phyloP scores from a whole-genome alignment of 2,113 vertebrate species.

The Lepidothrix coronata region DNA sequence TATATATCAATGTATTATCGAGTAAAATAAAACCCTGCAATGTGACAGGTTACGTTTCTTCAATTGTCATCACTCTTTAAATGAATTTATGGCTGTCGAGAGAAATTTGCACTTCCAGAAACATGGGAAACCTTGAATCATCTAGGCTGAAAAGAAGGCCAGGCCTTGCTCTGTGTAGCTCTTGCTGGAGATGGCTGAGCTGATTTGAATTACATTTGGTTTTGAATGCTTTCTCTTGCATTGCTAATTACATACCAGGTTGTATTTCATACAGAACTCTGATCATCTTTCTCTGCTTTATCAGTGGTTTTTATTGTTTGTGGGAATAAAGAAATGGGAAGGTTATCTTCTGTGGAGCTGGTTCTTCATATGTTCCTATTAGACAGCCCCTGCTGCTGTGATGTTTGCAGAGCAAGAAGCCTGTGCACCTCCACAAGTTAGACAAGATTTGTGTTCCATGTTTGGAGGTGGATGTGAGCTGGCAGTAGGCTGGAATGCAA shows the following conservation, averaged over 20 bases:
- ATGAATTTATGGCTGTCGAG: constrained; percentile 21
- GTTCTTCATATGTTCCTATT: background rate
- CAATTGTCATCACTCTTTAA: constrained; percentile 24
- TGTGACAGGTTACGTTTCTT: constrained; percentile 15
- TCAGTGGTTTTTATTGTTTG: background rate
- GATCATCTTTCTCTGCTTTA: background rate
- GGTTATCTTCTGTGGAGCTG: background rate
- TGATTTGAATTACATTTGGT: background rate
- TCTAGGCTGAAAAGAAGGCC: background rate
- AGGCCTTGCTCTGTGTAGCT: background rate
- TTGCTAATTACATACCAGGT: background rate
- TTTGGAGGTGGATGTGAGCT: background rate
- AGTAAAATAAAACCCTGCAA: constrained; percentile 2
- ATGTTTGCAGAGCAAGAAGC: background rate
- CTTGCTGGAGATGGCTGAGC: background rate
- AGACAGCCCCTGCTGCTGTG: background rate
- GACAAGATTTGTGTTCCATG: background rate
- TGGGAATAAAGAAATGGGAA: background rate
- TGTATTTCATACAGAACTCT: background rate
- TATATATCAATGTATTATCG: constrained; percentile 19
- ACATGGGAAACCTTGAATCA: background rate
- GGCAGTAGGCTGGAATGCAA: background rate
- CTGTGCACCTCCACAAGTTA: rapidly evolving
- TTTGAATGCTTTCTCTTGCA: background rate
- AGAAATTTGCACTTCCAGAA: constrained; percentile 1